These are phyloP conservation scores for Siderastrea radians DNA, from an alignment of 92 coral and sea anemone species.

Conservation along the genomic window DNA sequence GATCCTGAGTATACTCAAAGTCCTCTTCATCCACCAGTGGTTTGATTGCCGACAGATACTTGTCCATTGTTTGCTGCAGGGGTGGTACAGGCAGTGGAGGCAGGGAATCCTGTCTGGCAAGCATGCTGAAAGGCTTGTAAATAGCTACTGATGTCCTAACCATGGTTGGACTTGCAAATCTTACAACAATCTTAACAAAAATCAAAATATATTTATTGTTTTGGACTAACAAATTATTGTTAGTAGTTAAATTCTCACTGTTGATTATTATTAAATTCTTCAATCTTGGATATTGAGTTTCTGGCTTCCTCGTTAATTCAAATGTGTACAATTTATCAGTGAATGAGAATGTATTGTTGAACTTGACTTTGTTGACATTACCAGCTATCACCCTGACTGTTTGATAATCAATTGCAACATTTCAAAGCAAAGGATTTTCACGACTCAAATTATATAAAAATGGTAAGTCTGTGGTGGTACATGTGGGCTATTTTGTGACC, in stretches of 20 bases:
- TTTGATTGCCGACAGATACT: slow-evolving; percentile 82
- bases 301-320: too few relatives aligned
- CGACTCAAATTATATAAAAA: too few relatives aligned
- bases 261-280: too few relatives aligned
- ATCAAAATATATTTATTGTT: background rate
- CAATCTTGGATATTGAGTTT: too few relatives aligned
- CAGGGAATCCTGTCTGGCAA: slow-evolving; percentile 84
- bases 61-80: slow-evolving; percentile 94
- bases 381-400: too few relatives aligned
- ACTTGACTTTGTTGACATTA: too few relatives aligned
- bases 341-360: too few relatives aligned
- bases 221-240: background rate
- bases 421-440: too few relatives aligned
- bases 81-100: slow-evolving; percentile 96
- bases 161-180: slow-evolving; percentile 43
- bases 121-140: slow-evolving; percentile 77
- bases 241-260: background rate
- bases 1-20: slow-evolving; percentile 76
- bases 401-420: too few relatives aligned
- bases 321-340: too few relatives aligned
- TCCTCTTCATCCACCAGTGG: slow-evolving; percentile 92
- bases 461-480: too few relatives aligned
- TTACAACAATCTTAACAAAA: background rate
- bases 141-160: slow-evolving; percentile 58
- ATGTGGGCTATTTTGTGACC: too few relatives aligned